phyloP scores from a whole-genome alignment of 2,113 vertebrate species.

The Dicentrarchus labrax region DNA sequence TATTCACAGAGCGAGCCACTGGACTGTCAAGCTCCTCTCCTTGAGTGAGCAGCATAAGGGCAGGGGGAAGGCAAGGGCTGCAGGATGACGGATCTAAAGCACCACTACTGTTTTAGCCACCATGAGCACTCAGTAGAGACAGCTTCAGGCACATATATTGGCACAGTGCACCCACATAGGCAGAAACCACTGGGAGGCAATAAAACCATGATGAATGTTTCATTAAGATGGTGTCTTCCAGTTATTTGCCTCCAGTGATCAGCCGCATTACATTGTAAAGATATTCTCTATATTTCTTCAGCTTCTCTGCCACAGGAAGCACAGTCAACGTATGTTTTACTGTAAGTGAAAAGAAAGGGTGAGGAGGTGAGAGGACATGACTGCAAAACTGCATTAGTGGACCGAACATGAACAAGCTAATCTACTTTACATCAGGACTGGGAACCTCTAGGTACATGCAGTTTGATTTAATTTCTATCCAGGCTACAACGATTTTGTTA shows the following conservation, averaged over 20 bases:
- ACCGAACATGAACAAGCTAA: neutral
- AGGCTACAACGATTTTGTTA: neutral
- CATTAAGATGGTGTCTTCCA: neutral
- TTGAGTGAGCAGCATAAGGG: constrained; percentile 66
- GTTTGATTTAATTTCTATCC: constrained; percentile 1
- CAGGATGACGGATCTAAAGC: constrained; percentile 39
- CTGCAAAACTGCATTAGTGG: neutral
- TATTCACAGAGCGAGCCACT: constrained; percentile 78
- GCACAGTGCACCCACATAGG: constrained; percentile 29
- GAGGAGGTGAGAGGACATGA: neutral
- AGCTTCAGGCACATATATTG: constrained; percentile 24
- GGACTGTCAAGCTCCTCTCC: constrained; percentile 71
- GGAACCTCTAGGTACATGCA: neutral
- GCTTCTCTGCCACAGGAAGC: neutral
- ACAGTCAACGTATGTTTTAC: constrained; percentile 10
- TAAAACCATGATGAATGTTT: constrained; percentile 31
- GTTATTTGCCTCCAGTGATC: constrained; percentile 2
- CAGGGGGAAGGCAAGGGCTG: constrained; percentile 42
- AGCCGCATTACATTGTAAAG: neutral
- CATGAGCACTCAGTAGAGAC: constrained; percentile 35
- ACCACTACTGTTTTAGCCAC: constrained; percentile 31
- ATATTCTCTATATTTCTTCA: neutral
- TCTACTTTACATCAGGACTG: neutral
- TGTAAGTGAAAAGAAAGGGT: neutral
- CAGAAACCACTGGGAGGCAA: constrained; percentile 14